Percentiles rank a stretch among this genome's conserved stretches.
phyloP scores from a whole-genome alignment of 2,888 invertebrate species.

The Euzetes globulus region DNA sequence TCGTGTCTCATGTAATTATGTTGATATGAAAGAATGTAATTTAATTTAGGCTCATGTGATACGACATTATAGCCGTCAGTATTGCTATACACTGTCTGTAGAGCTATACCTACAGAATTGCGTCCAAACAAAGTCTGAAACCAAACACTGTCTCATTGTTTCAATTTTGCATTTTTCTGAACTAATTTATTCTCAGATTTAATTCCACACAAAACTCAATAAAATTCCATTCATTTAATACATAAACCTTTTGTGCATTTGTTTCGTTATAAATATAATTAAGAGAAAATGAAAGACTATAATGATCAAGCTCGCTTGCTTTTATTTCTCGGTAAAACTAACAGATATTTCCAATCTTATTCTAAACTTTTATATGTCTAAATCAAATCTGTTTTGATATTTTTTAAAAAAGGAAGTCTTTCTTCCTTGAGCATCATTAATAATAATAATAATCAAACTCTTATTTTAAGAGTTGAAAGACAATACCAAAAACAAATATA shows the following conservation, averaged over 20 bases:
- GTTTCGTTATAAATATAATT: conserved; percentile 12
- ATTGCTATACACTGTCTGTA: conserved; percentile 1
- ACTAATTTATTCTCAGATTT: conserved; percentile 12
- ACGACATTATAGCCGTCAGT: conserved; percentile 12
- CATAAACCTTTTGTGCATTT: neutral
- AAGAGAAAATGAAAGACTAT: neutral
- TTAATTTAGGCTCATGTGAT: conserved; percentile 23
- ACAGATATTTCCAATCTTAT: too few species aligned
- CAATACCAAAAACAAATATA: neutral
- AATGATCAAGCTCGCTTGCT: too few species aligned
- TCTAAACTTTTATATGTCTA: too few species aligned
- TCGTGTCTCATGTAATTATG: conserved; percentile 28
- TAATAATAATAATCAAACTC: neutral
- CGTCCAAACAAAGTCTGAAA: neutral
- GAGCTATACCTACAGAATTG: neutral
- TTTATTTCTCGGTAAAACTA: too few species aligned
- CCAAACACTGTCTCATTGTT: neutral
- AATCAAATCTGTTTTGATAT: too few species aligned
- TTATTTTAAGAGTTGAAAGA: neutral
- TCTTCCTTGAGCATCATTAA: too few species aligned
- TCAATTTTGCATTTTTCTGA: neutral
- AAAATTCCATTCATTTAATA: conserved; percentile 22
- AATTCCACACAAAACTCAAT: conserved; percentile 11
- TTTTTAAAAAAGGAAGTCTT: too few species aligned
- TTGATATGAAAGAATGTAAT: conserved; percentile 30